Evolutionary conservation across 1,140 invertebrate species (phyloP), one percentile per base, ranked within the genome.

Genomic region (Apis cerana): DNA sequence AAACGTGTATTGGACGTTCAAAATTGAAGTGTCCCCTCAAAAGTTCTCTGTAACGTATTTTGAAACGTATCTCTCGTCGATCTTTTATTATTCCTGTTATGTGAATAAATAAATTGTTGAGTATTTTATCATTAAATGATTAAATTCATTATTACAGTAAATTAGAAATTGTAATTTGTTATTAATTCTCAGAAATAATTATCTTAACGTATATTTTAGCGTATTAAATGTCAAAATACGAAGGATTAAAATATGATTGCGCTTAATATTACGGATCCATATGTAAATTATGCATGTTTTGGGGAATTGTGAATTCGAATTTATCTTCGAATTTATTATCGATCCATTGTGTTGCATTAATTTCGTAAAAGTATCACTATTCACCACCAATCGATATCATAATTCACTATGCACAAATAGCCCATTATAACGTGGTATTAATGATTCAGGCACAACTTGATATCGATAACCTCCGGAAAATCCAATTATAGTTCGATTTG

Each of bases 381-480:
- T 54, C 33, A 65, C 75, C 78, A 83, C 71, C 33, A 52, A 48
- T 7, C 65, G 59, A 75, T 83, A 83, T 86, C 59, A 67, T 52
- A 59, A 33, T 81, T 17, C 17, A 8, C 43, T 5, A 50, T 43
- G 19, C 74, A 68, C 59, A 65, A 74, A 75, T 65, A 79, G 58
- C 85, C 69, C 11, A 67, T 80, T 80, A 50, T 56, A 78, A 75
- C 70, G 27, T 52, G 21, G 11, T 58, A 70, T 74, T 75, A 65
- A 65, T 74, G 48, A 75, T 71, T 79, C 65, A 43, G 52, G 65
- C 52, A 48, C 61, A 68, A 61, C 70, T 59, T 75, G 85, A n/a
- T 74, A 79, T 75, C 59, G 84, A 79, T 87, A 86, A 86, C 75
- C 71, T 71, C 52, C 59, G 70, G 69, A 77, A 86, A 86, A 87